phyloP scores from a whole-genome alignment of 2,797 vertebrate genomes.

The Phalloptychus januarius region DNA sequence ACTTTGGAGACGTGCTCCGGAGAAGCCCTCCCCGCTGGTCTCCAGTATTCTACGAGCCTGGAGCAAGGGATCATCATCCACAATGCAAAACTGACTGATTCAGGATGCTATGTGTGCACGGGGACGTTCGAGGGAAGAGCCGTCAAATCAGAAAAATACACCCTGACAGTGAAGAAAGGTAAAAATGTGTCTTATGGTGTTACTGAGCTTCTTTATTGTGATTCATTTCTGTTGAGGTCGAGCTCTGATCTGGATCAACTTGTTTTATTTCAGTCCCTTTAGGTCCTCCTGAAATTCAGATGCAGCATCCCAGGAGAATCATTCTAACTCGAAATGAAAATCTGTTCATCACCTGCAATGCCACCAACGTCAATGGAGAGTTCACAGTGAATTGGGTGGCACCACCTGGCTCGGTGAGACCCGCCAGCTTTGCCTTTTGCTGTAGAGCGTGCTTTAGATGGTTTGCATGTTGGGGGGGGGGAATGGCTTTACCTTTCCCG shows the following conservation, averaged over 20 bases:
- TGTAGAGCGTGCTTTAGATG: slow-evolving; percentile 11
- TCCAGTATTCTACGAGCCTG: slow-evolving; percentile 80
- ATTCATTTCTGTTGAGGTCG: neutral
- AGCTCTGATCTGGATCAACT: neutral
- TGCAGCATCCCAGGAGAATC: slow-evolving; percentile 81
- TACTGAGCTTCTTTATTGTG: neutral
- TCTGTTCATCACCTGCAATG: slow-evolving; percentile 87
- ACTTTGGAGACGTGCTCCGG: slow-evolving; percentile 82
- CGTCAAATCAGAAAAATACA: slow-evolving; percentile 77
- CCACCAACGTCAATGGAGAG: slow-evolving; percentile 89
- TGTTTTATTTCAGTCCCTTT: slow-evolving; percentile 81
- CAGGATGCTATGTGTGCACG: slow-evolving; percentile 88
- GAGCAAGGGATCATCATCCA: slow-evolving; percentile 86
- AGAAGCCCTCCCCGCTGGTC: slow-evolving; percentile 75
- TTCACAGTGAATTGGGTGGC: slow-evolving; percentile 85
- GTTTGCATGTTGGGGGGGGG: neutral
- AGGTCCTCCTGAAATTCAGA: slow-evolving; percentile 81
- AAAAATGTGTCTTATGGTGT: slow-evolving; percentile 1
- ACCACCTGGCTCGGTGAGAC: slow-evolving; percentile 85
- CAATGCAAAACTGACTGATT: slow-evolving; percentile 80
- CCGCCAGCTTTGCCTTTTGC: slow-evolving; percentile 34
- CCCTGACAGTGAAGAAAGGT: slow-evolving; percentile 89
- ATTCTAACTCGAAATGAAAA: slow-evolving; percentile 86
- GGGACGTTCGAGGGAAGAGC: slow-evolving; percentile 72
- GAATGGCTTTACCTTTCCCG: neutral